A percentile compares a stretch with the other conserved stretches of the same genome.
Conservation (phyloP, 2,113 vertebrate genomes). For the Nannospalax galili region DNA sequence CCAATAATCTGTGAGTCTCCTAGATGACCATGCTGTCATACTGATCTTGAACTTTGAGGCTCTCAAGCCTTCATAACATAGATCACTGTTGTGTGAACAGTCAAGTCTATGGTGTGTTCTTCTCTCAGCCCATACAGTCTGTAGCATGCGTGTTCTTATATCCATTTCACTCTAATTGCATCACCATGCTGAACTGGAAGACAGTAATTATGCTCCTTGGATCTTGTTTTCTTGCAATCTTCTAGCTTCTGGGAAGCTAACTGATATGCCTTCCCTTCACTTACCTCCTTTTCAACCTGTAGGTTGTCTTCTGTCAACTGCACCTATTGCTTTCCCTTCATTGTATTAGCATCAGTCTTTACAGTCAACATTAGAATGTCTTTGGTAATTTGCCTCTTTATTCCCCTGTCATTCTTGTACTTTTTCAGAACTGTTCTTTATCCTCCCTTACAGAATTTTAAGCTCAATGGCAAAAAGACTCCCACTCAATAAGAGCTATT, state of each 20-base stretch:
- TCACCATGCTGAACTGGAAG: not conserved
- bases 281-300: not conserved
- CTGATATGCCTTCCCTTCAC: not conserved
- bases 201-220: not conserved
- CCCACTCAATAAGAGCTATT: not conserved
- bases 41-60: not conserved
- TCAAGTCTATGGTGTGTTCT: no score
- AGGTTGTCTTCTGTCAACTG: not conserved
- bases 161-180: not conserved
- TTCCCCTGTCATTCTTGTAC: not conserved
- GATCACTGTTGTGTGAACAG: not conserved
- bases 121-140: not conserved
- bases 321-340: not conserved
- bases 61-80: not conserved
- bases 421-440: not conserved
- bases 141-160: not conserved
- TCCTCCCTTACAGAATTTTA: not conserved
- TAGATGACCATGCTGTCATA: not conserved
- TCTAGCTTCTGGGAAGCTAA: not conserved
- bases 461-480: not conserved
- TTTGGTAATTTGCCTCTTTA: not conserved
- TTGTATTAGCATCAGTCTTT: not conserved
- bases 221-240: not conserved
- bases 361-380: not conserved
- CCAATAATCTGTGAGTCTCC: not conserved